Evolutionary conservation across 2,797 vertebrate species (phyloP), one percentile per base, ranked within the genome.

Genomic region (Pangasius mekongensis): DNA sequence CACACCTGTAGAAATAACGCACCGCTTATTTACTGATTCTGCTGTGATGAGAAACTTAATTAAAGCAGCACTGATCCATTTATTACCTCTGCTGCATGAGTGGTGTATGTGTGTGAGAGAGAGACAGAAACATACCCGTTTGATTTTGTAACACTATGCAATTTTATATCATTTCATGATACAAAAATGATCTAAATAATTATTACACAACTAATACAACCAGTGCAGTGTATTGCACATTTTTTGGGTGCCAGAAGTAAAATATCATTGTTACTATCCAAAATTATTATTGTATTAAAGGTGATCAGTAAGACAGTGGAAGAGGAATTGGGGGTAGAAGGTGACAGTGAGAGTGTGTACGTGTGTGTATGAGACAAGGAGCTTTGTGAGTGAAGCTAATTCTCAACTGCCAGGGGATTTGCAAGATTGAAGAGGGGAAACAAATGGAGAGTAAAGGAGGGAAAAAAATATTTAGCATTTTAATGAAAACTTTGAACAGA

Each of bases 401-500:
- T 93, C 92, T 94, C 92, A 87, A 92, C 92, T 93, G 93, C 93
- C 90, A 78, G 76, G 89, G 92, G 91, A 92, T 91, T 92, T 91
- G 92, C 90, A 86, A 94, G 93, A 92, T 92, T 92, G 91, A 64
- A 90, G 87, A 89, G 82, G 90, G 82, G 27, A 60, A 71, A 90
- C 33, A 39, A 60, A 14, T 10, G 76, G 56, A 87, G 87, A 88
- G 89, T 83, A 64, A 78, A 49, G 11, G 6, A 39, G 58, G n/a
- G 7, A 56, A 66, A 82, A 83, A 91, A 93, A 91, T 82, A 90
- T 91, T 94, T 95, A 95, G 95, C 94, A 95, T 95, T 96, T 95
- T 94, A 95, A 96, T 95, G 93, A 94, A 94, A 94, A 93, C 91
- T 91, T 92, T 90, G 92, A 93, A 92, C 91, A 90, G 92, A 92